A percentile compares a stretch with the other conserved stretches of the same genome.
phyloP scores from a whole-genome alignment of 2,113 vertebrate species.

The Vulpes vulpes region DNA sequence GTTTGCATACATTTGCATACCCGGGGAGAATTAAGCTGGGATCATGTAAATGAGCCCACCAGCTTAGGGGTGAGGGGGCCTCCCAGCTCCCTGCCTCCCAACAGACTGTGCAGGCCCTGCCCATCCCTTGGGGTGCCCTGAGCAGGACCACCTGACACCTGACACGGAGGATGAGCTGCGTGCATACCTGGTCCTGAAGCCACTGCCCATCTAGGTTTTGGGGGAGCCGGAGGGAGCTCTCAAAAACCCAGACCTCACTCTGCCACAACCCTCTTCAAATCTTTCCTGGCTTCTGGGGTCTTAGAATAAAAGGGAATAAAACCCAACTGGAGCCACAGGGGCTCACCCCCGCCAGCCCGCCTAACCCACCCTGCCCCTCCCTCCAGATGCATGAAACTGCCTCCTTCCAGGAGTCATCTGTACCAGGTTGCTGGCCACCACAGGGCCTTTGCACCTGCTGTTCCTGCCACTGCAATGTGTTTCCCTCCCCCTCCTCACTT shows the following conservation, averaged over 20 bases:
- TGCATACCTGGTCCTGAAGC: not conserved
- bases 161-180: not conserved
- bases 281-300: not conserved
- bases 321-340: not conserved
- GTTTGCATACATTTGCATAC: slow-evolving; percentile 99
- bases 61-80: slow-evolving; percentile 82
- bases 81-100: slow-evolving; percentile 68
- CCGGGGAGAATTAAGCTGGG: slow-evolving; percentile 98
- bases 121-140: not conserved
- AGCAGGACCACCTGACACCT: not conserved
- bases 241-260: not conserved
- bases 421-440: not conserved
- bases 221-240: not conserved
- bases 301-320: not conserved
- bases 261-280: not conserved
- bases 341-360: not conserved
- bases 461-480: not conserved
- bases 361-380: not conserved
- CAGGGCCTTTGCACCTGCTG: slow-evolving; percentile 43
- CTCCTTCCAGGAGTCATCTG: not conserved
- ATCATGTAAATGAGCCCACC: slow-evolving; percentile 98
- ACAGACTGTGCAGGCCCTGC: not conserved
- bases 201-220: not conserved
- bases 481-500: not conserved
- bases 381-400: not conserved